phyloP scores from a whole-genome alignment of 2,113 vertebrate genomes.

The Oncorhynchus kisutch region DNA sequence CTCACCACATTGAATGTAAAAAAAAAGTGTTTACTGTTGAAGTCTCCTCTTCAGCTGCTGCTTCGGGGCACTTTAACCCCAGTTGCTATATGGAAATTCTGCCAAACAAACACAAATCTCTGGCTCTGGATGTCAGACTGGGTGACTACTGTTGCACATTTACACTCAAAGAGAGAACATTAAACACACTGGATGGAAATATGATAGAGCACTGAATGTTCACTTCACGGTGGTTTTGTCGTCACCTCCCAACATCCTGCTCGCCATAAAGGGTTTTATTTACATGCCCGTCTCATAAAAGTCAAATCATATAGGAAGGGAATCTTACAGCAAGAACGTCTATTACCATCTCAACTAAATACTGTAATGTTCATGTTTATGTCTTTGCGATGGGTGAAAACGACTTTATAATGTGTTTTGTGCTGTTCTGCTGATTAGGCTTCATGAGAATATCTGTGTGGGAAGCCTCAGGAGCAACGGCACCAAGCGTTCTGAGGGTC shows the following conservation, averaged over 20 bases:
- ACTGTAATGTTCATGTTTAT: slow-evolving; percentile 4
- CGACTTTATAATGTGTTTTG: slow-evolving; percentile 19
- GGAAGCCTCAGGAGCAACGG: slow-evolving; percentile 56
- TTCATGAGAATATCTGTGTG: slow-evolving; percentile 37
- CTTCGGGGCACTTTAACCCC: slow-evolving; percentile 12
- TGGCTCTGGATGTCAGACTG: slow-evolving; percentile 37
- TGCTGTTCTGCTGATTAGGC: slow-evolving; percentile 32
- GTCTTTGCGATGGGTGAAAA: slow-evolving; percentile 12
- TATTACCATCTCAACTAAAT: slow-evolving; percentile 15
- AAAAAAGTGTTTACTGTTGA: slow-evolving; percentile 24
- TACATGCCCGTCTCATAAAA: slow-evolving; percentile 42
- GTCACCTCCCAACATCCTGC: slow-evolving; percentile 38
- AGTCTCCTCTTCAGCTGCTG: slow-evolving; percentile 33
- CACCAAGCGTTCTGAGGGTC: slow-evolving; percentile 51
- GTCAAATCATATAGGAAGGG: slow-evolving; percentile 24
- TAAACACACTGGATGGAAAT: slow-evolving; percentile 27
- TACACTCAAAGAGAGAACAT: slow-evolving; percentile 44
- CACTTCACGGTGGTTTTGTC: slow-evolving; percentile 59
- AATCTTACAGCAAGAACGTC: slow-evolving; percentile 15
- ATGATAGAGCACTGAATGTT: slow-evolving; percentile 34
- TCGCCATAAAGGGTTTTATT: slow-evolving; percentile 27
- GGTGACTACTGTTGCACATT: slow-evolving; percentile 36
- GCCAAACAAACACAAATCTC: slow-evolving; percentile 52
- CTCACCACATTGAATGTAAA: background rate
- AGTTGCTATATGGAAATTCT: slow-evolving; percentile 48